Percentiles rank a stretch among this genome's conserved stretches.
phyloP scores from a whole-genome alignment of 2,113 vertebrate species.

The Dromiciops gliroides region DNA sequence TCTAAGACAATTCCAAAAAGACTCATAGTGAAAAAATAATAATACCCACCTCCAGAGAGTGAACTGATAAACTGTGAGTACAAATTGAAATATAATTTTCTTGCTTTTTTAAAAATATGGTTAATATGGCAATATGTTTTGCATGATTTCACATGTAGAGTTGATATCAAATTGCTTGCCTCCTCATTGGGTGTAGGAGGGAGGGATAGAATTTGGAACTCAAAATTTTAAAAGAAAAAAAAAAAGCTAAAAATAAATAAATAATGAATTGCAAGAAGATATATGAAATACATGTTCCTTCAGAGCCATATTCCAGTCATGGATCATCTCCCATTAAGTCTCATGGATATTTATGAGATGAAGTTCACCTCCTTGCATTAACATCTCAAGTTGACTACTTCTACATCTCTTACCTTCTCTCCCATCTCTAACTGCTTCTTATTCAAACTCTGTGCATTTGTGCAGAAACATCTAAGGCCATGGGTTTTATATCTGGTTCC shows the following conservation, averaged over 20 bases:
- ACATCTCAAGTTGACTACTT: background rate
- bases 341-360: background rate
- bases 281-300: background rate
- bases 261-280: background rate
- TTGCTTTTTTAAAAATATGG: background rate
- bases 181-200: background rate
- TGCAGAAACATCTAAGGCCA: background rate
- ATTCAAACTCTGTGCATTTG: background rate
- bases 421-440: background rate
- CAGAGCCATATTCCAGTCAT: background rate
- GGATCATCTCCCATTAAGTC: background rate
- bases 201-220: background rate
- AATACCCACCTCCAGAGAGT: background rate
- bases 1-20: background rate
- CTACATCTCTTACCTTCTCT: background rate
- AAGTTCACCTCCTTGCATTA: background rate
- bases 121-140: background rate
- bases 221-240: background rate
- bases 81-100: background rate
- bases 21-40: background rate
- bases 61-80: background rate
- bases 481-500: background rate
- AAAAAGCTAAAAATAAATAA: background rate
- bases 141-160: background rate
- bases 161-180: background rate